A percentile compares a stretch with the other conserved stretches of the same genome.
phyloP scores from a whole-genome alignment of 2,113 vertebrate genomes.

The Psephotus haematonotus region DNA sequence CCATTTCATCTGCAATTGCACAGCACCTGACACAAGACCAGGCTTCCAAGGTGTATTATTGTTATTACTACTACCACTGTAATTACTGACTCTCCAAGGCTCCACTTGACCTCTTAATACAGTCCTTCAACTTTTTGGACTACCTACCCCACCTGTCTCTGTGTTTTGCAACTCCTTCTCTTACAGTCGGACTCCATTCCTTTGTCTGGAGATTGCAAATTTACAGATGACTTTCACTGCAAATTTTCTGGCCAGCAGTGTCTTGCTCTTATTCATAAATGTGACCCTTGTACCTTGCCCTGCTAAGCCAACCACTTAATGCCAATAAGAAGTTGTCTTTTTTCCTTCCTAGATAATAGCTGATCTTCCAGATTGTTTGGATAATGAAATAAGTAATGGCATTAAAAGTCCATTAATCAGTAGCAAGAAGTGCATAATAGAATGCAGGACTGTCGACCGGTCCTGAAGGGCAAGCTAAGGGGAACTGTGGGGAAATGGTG shows the following conservation, averaged over 20 bases:
- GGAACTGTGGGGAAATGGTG: neutral
- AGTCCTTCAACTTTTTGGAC: neutral
- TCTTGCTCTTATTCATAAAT: neutral
- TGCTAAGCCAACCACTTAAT: neutral
- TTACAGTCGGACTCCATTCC: neutral
- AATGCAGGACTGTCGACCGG: neutral
- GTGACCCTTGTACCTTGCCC: neutral
- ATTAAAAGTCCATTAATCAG: constrained; percentile 37
- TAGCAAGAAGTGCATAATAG: neutral
- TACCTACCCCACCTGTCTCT: neutral
- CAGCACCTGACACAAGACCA: neutral
- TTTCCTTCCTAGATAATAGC: neutral
- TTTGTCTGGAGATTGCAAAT: neutral
- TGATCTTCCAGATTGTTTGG: neutral
- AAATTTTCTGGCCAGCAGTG: neutral
- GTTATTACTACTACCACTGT: neutral
- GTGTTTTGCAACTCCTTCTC: neutral
- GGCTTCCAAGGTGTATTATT: neutral
- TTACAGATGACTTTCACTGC: neutral
- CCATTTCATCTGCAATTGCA: neutral
- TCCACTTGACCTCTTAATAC: neutral
- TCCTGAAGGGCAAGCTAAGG: neutral
- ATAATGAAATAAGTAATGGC: constrained; percentile 26
- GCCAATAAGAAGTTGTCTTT: neutral
- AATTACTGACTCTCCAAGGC: neutral